These are phyloP conservation scores for Parochlus steinenii DNA, from an alignment of 2,888 invertebrate species.

Conservation along the genomic window DNA sequence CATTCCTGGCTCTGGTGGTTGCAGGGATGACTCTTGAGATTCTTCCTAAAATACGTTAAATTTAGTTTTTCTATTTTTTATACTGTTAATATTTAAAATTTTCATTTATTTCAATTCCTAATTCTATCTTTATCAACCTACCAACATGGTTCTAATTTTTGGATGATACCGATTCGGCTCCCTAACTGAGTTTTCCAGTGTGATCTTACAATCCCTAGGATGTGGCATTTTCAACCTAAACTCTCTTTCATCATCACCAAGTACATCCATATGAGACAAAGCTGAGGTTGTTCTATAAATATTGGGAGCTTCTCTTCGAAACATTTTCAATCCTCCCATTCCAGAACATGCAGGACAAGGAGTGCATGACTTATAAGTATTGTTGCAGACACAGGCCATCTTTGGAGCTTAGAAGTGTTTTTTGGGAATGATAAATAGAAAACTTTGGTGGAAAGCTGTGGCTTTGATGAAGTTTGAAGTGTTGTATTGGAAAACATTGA, in stretches of 20 bases:
- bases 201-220: conserved; percentile 10
- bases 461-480: too few species aligned
- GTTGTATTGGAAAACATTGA: too few species aligned
- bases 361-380: conserved; percentile 1
- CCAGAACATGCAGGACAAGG: conserved; percentile 1
- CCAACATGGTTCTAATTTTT: conserved; percentile 3
- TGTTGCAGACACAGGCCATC: too few species aligned
- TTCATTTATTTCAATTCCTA: too few species aligned
- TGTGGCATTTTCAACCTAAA: conserved; percentile 3
- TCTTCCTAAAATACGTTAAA: too few species aligned
- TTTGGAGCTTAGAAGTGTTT: too few species aligned
- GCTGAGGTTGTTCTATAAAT: conserved; percentile 2
- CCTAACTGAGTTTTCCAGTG: conserved; percentile 3
- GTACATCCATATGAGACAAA: conserved; percentile 6
- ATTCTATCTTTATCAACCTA: too few species aligned
- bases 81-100: too few species aligned
- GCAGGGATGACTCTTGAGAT: conserved; percentile 6
- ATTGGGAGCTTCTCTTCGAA: not conserved
- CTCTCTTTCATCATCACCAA: conserved; percentile 6
- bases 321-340: conserved; percentile 2
- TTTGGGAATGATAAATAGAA: too few species aligned
- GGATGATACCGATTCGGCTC: conserved; percentile 10
- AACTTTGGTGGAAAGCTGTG: too few species aligned
- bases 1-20: conserved; percentile 4
- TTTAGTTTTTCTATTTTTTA: too few species aligned